A percentile compares a stretch with the other conserved stretches of the same genome.
Evolutionary conservation across 1,140 invertebrate species (phyloP).

Genomic region (roundworm (Caenorhabditis elegans)): DNA sequence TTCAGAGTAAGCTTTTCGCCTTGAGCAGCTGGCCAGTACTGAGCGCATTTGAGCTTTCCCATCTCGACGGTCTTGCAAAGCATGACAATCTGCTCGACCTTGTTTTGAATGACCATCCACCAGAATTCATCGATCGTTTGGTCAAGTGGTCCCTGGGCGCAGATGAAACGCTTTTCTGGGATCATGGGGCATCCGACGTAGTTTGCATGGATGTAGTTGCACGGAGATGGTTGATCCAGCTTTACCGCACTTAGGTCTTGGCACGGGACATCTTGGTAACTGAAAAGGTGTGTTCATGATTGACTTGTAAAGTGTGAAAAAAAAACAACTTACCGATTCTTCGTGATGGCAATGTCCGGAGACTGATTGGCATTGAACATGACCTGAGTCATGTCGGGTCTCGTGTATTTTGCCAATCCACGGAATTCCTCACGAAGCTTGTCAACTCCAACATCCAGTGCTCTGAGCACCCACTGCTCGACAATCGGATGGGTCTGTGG

Average conservation of each 20-base stretch:
- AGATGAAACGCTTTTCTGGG: conserved; percentile 17
- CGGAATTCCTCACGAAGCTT: conserved; percentile 1
- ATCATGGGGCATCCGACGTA: conserved; percentile 71
- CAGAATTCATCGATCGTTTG: conserved; percentile 35
- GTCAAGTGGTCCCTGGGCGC: conserved; percentile 19
- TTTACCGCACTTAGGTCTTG: neutral
- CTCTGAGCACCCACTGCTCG: neutral
- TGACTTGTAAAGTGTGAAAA: neutral
- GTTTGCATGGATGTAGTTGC: conserved; percentile 38
- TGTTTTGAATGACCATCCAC: conserved; percentile 33
- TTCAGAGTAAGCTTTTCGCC: neutral
- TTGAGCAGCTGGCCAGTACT: conserved; percentile 66
- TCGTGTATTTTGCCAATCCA: neutral
- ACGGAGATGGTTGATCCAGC: neutral
- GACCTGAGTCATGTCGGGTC: neutral
- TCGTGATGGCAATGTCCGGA: neutral
- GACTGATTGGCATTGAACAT: neutral
- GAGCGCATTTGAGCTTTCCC: conserved; percentile 67
- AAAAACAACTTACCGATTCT: neutral
- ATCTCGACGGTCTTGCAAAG: conserved; percentile 62
- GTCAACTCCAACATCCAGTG: neutral
- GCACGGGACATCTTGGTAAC: conserved; percentile 13
- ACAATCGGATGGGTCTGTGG: neutral
- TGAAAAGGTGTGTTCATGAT: neutral
- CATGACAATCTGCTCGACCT: conserved; percentile 37